Percentiles rank a stretch among this genome's conserved stretches.
Evolutionary conservation across 2,888 invertebrate genomes (phyloP).

Genomic region (Habroteleia sp.): DNA sequence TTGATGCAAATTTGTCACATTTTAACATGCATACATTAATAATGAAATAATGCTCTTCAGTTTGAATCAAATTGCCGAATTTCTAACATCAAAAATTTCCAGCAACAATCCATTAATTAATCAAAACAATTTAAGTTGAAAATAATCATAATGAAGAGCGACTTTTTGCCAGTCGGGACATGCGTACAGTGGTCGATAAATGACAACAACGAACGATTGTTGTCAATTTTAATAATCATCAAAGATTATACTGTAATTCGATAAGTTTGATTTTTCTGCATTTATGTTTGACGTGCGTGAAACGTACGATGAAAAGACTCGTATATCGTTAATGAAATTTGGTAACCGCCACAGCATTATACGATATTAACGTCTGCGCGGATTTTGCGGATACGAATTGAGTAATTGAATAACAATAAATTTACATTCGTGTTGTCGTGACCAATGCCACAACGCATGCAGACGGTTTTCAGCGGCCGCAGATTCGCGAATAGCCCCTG

Average conservation of each 20-base stretch:
- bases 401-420: constrained; percentile 80
- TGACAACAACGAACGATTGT: constrained; percentile 25
- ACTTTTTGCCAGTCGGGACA: constrained; percentile 9
- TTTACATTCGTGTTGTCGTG: constrained; percentile 79
- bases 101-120: constrained; percentile 45
- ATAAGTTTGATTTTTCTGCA: constrained; percentile 56
- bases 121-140: constrained; percentile 33
- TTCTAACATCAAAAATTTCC: constrained; percentile 17
- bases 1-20: constrained; percentile 34
- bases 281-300: constrained; percentile 46
- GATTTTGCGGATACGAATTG: constrained; percentile 73
- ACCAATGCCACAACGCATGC: constrained; percentile 75
- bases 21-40: constrained; percentile 25
- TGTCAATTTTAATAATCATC: constrained; percentile 53
- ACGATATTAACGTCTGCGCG: constrained; percentile 75
- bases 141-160: constrained; percentile 43
- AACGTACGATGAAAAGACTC: constrained; percentile 56
- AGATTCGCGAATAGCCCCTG: constrained; percentile 69
- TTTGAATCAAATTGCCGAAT: constrained; percentile 11
- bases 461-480: constrained; percentile 71
- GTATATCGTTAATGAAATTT: constrained; percentile 59
- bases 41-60: constrained; percentile 16
- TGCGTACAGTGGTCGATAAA: constrained; percentile 31
- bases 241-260: constrained; percentile 50
- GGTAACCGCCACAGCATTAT: constrained; percentile 72